Evolutionary conservation across 1,140 invertebrate species (phyloP).

Genomic region (Bombus balteatus): DNA sequence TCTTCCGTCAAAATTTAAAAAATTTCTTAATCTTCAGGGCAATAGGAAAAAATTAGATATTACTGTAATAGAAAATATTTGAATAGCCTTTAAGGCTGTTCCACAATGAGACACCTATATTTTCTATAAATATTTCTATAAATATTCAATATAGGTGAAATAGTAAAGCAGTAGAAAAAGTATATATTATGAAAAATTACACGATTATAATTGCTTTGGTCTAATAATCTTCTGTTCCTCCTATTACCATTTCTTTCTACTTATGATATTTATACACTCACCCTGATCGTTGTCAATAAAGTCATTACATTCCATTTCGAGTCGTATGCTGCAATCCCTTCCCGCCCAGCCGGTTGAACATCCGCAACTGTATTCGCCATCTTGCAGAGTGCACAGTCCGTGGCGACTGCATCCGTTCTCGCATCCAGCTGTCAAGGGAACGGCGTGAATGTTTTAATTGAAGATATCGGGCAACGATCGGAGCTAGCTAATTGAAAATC

Average conservation of each 20-base stretch:
- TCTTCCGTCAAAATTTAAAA: too few relatives aligned
- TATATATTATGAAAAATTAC: background rate
- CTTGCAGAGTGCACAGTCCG: constrained; percentile 93
- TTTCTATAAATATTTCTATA: too few relatives aligned
- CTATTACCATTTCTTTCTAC: background rate
- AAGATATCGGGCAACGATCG: constrained; percentile 16
- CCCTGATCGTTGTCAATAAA: constrained; percentile 98
- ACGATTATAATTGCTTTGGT: background rate
- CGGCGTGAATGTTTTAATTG: constrained; percentile 11
- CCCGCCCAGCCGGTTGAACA: constrained; percentile 97
- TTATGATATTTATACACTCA: constrained; percentile 78
- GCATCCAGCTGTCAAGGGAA: constrained; percentile 91
- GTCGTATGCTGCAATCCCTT: constrained; percentile 92
- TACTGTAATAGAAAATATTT: too few relatives aligned
- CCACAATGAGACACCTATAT: too few relatives aligned
- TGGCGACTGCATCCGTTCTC: constrained; percentile 95
- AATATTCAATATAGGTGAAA: too few relatives aligned
- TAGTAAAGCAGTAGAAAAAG: background rate
- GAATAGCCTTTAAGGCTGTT: too few relatives aligned
- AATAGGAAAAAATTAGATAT: too few relatives aligned
- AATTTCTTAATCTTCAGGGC: too few relatives aligned
- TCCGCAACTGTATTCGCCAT: constrained; percentile 94
- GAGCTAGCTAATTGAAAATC: constrained; percentile 29
- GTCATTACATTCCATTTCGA: constrained; percentile 97
- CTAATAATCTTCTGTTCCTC: background rate